Base-by-base conservation (phyloP, 1,140 invertebrate species). In the Caenorhabditis inopinata region DNA sequence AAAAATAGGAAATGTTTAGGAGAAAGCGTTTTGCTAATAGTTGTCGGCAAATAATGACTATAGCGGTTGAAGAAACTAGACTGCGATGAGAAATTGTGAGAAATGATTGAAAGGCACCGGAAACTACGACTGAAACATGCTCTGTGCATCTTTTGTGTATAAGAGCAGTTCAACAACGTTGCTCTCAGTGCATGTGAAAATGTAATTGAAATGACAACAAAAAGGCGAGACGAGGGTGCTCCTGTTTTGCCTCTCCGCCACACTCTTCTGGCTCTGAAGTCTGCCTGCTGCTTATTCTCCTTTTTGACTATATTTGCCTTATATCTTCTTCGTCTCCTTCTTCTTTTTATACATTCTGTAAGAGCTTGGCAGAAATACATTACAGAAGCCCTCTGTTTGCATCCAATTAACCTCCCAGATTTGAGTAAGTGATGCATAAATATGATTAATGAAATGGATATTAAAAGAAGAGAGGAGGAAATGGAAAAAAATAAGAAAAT, bases 181-280 rank as follows among this genome's bases (percentile, higher is more conserved):
- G 25, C 21, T 53, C 27, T 25, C 14, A 11, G 9, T 42, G 38
- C 58, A 42, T 14, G 58, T 68, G 58, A 68, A 68, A 68, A 18
- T 68, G 58, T 68, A 68, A 68, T 68, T 68, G 58, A 68, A 68
- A 68, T 68, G 58, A 32, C 58, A 68, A 68, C 58, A 68, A 68
- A 68, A 68, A 68, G 58, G 38, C 32, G 12, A 32, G 58, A 68
- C 11, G 29, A 16, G 18, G 11, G 32, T 68, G 35, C 27, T 68
- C n/a, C 58, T 42, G 5, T 14, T 42, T 42, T 42, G 5, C 14
- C 38, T 42, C n/a, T n/a, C n/a, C n/a, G n/a, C n/a, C n/a, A n/a
- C n/a, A n/a, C n/a, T 42, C 38, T 42, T 42, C 14, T 42, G 5
- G 38, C 58, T 68, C 58, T 68, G 58, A 29, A 32, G 35, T 38